phyloP scores from a whole-genome alignment of 2,113 vertebrate species.

The Odontesthes bonariensis region DNA sequence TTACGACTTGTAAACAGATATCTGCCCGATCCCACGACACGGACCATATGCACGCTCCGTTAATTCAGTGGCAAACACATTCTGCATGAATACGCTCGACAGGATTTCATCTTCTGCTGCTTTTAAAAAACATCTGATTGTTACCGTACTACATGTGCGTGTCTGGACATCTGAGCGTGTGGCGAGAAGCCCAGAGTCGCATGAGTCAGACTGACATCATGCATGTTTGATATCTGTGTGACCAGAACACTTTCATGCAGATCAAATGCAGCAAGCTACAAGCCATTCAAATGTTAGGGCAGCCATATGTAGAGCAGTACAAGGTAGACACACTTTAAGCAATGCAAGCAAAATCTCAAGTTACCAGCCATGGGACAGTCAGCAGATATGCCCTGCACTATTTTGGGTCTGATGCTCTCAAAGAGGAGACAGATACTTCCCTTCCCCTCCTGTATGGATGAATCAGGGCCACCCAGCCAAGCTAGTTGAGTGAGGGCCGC shows the following conservation, averaged over 20 bases:
- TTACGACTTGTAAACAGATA: not conserved
- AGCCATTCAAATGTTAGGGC: constrained; percentile 12
- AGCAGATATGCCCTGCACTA: constrained; percentile 22
- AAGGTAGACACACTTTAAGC: not conserved
- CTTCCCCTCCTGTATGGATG: constrained; percentile 68
- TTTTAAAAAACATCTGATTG: constrained; percentile 30
- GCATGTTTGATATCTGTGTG: constrained; percentile 53
- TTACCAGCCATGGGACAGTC: constrained; percentile 19
- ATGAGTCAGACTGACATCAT: constrained; percentile 71
- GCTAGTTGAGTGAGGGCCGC: constrained; percentile 50
- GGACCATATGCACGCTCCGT: not conserved
- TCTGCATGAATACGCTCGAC: not conserved
- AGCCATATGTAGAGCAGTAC: not conserved
- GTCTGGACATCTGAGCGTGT: constrained; percentile 50
- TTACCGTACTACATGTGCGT: constrained; percentile 18
- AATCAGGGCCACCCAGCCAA: constrained; percentile 65
- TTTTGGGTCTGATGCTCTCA: constrained; percentile 45
- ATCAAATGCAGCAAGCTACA: constrained; percentile 30
- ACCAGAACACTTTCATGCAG: constrained; percentile 24
- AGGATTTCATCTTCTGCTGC: constrained; percentile 6
- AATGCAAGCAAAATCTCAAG: not conserved
- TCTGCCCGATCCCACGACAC: not conserved
- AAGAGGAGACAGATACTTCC: constrained; percentile 38
- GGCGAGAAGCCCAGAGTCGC: constrained; percentile 43
- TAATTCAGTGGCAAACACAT: not conserved